Conservation (phyloP, 2,888 invertebrate genomes). For the Palloptera scutellata region DNA sequence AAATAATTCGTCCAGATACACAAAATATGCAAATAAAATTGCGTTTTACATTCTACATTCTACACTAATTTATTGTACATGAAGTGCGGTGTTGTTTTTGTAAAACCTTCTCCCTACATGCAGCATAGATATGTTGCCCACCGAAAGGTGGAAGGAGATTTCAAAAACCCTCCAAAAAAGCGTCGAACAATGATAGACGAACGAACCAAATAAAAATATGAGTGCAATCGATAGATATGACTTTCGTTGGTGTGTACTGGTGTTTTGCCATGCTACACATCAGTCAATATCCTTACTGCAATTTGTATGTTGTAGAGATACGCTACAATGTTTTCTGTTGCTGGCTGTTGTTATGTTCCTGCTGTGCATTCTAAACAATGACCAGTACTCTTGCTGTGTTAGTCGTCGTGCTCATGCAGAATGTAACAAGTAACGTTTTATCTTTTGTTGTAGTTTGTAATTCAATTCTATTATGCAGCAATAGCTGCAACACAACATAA, state of each 20-base stretch:
- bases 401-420: constrained; percentile 12
- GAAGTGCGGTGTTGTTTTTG: background rate
- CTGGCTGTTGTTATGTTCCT: constrained; percentile 22
- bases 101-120: too few relatives aligned
- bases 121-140: background rate
- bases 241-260: too few relatives aligned
- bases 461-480: background rate
- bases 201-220: too few relatives aligned
- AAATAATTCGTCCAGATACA: too few relatives aligned
- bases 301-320: background rate
- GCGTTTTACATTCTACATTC: constrained; percentile 9
- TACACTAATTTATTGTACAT: constrained; percentile 26
- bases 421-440: too few relatives aligned
- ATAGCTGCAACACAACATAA: background rate
- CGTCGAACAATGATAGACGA: too few relatives aligned
- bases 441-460: too few relatives aligned
- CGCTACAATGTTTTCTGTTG: constrained; percentile 22
- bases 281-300: constrained; percentile 16
- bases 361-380: constrained; percentile 26
- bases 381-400: constrained; percentile 30
- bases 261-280: constrained; percentile 6
- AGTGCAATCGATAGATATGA: too few relatives aligned
- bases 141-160: background rate
- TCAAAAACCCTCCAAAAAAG: constrained; percentile 4
- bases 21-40: too few relatives aligned